Conservation (phyloP, 2,888 invertebrate species). For the Nephrotoma flavescens region DNA sequence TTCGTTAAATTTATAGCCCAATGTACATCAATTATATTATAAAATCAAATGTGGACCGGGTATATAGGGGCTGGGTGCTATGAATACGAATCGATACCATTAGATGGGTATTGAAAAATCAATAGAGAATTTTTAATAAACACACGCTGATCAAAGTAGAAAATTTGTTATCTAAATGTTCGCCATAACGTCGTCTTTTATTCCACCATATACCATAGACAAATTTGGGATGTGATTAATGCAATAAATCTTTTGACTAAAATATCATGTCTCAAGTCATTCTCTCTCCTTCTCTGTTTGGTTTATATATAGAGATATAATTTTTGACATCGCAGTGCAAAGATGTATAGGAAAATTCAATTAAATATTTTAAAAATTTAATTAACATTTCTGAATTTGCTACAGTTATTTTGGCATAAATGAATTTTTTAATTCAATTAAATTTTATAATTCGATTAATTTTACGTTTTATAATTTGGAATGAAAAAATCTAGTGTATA, state of each 20-base stretch:
- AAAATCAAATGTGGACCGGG: not conserved
- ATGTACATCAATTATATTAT: not conserved
- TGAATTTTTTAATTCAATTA: not conserved
- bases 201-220: not conserved
- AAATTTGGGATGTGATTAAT: not conserved
- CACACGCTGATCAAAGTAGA: not conserved
- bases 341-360: not conserved
- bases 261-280: not conserved
- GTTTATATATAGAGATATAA: not conserved
- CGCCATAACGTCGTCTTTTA: not conserved
- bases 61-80: not conserved
- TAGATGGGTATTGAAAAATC: not conserved
- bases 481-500: no score
- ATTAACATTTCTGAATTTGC: not conserved
- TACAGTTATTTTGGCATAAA: not conserved
- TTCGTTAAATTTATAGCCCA: not conserved
- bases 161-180: not conserved
- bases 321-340: not conserved
- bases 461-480: not conserved
- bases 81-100: not conserved
- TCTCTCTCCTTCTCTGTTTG: no score
- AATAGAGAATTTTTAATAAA: not conserved
- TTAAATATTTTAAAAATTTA: not conserved
- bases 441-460: not conserved
- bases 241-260: not conserved